Evolutionary conservation across 2,113 vertebrate species (phyloP), one percentile per base, ranked within the genome.

Genomic region (Eidolon helvum): DNA sequence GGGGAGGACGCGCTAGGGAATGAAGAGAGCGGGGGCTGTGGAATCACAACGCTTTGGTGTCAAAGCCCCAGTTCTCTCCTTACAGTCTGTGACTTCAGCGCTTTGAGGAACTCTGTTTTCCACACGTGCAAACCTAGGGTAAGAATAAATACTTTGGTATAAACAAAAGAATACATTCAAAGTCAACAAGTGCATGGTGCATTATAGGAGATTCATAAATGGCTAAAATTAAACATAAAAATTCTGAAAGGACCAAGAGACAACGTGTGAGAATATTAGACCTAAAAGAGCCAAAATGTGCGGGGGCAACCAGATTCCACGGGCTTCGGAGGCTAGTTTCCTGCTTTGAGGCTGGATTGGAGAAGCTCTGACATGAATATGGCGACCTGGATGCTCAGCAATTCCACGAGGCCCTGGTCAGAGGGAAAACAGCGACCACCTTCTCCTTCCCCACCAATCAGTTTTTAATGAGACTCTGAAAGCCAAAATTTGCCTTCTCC

Each of bases 391-490:
- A 8, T 8, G 55, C 12, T 2, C 3, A 7, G 4, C 2, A 6
- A n/a, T 14, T 6, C 33, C 2, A 0, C 4, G 38, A 24, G 30
- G 28, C 6, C 2, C 24, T 9, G 3, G 12, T n/a, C 26, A n/a
- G 19, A 10, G 83, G 12, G 21, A 11, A 94, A 69, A n/a, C 7
- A 35, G 22, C 1, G 19, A 40, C 12, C 8, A 15, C 6, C 3
- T 11, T 68, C 38, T 48, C 11, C 22, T 35, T 80, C 38, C 53
- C 24, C 19, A 33, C 7, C 12, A 71, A 5, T 4, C 22, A n/a
- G 1, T 33, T 1, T 21, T 48, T 66, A 15, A 48, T 0, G 5
- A 92, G 66, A 55, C 19, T 61, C 35, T 26, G 79, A 40, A 61
- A 68, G 61, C 18, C 61, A 55, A 84, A 75, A 28, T 12, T 18